Evolutionary conservation across 2,888 invertebrate species (phyloP), one percentile per base, ranked within the genome.

Genomic region (Shargacucullia verbasci): DNA sequence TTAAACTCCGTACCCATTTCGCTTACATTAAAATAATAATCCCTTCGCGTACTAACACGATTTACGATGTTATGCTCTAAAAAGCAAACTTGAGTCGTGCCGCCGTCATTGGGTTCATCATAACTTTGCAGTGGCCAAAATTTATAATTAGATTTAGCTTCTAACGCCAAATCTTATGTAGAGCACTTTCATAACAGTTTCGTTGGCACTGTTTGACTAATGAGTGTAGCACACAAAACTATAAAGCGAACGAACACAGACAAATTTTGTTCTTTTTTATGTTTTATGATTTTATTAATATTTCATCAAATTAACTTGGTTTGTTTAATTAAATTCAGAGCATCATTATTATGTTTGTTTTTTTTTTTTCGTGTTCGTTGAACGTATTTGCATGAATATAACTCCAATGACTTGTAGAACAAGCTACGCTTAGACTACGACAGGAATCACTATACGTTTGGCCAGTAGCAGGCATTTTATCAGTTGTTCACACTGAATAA

Each of bases 121-220:
- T 62, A 76, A 78, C 84, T 80, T 69, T 48, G 84, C 86, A 79
- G 81, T 84, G 86, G 86, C 85, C 86, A 84, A 83, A 78, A 67
- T 69, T 48, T 88, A 88, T 82, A 81, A 82, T 80, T 87, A 87
- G 83, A 78, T 67, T 60, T 76, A 66, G 72, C 65, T 70, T 79
- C 82, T 77, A 81, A 74, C 76, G 87, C 86, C 86, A 88, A 86
- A 83, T 75, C 58, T 69, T 77, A 88, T 80, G 79, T 86, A 55
- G 87, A 80, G 59, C 87, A 86, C 83, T 86, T 84, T 86, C 83
- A 86, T 84, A 85, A 83, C 77, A 64, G 67, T 68, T 71, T 53
- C 69, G 79, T 78, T 83, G 86, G 84, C 85, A 86, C 74, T 65
- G 77, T 78, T 80, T 81, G 80, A 79, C 80, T 78, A 76, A 82